Base-by-base conservation (phyloP, 2,888 invertebrate species). In the Tribolium freemani region DNA sequence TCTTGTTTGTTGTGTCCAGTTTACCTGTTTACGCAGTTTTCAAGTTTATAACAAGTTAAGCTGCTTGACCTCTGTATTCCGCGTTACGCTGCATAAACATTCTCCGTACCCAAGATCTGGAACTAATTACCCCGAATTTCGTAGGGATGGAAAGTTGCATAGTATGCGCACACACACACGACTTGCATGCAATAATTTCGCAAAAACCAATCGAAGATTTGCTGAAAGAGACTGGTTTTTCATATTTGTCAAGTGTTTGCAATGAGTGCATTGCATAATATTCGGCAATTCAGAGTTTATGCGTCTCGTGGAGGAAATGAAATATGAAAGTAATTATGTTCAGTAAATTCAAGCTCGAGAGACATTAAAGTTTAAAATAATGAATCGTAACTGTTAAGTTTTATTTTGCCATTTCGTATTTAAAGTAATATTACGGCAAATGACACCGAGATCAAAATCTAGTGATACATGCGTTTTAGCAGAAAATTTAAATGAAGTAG, bases 41-140 rank as follows among this genome's bases (percentile, higher is more conserved):
- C 77, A 79, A 81, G 77, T 81, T 80, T 74, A 76, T 72, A 82
- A 82, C 82, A 78, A 82, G 83, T 83, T 82, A 79, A 79, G 77
- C 78, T 74, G 80, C 78, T 82, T 82, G 83, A 83, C 83, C 83
- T 78, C 77, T 79, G 78, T 80, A 79, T 78, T 80, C 77, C 75
- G 78, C 79, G 81, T 80, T 78, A 82, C 82, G 82, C 80, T 79
- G 80, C 81, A 81, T 79, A 80, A 80, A 80, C 77, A 77, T 80
- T 79, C 76, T 76, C 76, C 74, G 72, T 76, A 77, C 74, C 75
- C 80, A 78, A 77, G 80, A 78, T 74, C 79, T 78, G 79, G 77
- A 78, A 80, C 81, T 79, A 81, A 81, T 81, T 79, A 79, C 76
- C n/a, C 54, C 26, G 61, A 72, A 72, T 61, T 72, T 68, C 44